phyloP scores from a whole-genome alignment of 2,888 invertebrate genomes.

The Ischnura elegans region DNA sequence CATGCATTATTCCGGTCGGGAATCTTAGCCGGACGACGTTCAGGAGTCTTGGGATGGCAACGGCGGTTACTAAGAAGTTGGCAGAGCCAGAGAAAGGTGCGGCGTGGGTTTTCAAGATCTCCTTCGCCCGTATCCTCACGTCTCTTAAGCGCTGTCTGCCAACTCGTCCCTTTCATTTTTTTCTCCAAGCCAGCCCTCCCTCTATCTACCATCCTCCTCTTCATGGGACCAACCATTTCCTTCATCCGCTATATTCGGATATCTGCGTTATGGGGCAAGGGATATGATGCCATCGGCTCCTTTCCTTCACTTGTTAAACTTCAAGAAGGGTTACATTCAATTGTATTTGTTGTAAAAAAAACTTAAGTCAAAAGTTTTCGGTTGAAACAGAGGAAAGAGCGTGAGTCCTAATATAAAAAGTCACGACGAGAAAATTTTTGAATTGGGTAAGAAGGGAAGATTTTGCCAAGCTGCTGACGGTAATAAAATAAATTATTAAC shows the following conservation, averaged over 20 bases:
- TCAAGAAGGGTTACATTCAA: background rate
- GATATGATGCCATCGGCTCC: background rate
- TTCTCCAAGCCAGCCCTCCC: background rate
- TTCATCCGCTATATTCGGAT: background rate
- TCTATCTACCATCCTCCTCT: background rate
- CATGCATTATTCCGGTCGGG: constrained; percentile 64
- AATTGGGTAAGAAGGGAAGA: no score
- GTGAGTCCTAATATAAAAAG: no score
- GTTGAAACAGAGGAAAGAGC: no score
- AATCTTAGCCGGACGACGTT: background rate
- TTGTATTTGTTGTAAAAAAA: background rate
- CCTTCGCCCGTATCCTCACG: constrained; percentile 51
- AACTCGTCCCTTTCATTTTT: background rate
- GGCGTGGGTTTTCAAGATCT: background rate
- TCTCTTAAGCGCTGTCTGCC: background rate
- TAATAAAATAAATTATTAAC: background rate
- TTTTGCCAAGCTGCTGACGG: no score
- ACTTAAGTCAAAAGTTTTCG: background rate
- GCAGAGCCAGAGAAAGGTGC: background rate
- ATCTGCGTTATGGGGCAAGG: background rate
- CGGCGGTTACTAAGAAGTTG: background rate
- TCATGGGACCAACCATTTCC: background rate
- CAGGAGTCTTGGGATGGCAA: background rate
- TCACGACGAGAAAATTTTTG: no score
- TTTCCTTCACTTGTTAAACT: background rate